A percentile compares a stretch with the other conserved stretches of the same genome.
Evolutionary conservation across 2,113 vertebrate genomes (phyloP).

Genomic region (Rutilus rutilus): DNA sequence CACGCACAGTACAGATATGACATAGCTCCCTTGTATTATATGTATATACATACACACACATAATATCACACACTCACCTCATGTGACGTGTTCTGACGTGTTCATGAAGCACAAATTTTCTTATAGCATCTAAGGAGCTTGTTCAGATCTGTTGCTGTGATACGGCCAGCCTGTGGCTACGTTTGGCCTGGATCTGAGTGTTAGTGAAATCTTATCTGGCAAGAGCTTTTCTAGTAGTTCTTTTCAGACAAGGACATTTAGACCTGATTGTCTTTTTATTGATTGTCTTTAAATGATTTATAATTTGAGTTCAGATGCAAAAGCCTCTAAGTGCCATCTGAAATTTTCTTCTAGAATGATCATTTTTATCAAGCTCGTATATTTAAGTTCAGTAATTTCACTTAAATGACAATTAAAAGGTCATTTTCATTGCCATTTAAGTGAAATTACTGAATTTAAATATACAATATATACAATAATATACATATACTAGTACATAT

Average conservation of each 20-base stretch:
- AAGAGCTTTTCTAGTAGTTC: not conserved
- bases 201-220: conserved; percentile 1
- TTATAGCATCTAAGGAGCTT: conserved; percentile 20
- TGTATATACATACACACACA: no score
- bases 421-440: no score
- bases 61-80: not conserved
- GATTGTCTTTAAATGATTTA: not conserved
- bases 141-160: conserved; percentile 15
- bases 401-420: no score
- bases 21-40: not conserved
- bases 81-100: not conserved
- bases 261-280: not conserved
- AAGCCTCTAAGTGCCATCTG: no score
- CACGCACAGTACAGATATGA: not conserved
- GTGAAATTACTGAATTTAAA: no score
- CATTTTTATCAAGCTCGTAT: no score
- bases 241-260: not conserved
- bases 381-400: no score
- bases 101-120: not conserved
- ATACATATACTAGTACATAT: no score
- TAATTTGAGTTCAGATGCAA: no score
- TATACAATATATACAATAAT: no score
- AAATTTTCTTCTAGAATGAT: no score
- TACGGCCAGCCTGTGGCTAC: conserved; percentile 26
- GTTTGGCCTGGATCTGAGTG: conserved; percentile 25